Conservation (phyloP, 35 echinoderm and acorn worm species). For the Stichopus chloronotus region DNA sequence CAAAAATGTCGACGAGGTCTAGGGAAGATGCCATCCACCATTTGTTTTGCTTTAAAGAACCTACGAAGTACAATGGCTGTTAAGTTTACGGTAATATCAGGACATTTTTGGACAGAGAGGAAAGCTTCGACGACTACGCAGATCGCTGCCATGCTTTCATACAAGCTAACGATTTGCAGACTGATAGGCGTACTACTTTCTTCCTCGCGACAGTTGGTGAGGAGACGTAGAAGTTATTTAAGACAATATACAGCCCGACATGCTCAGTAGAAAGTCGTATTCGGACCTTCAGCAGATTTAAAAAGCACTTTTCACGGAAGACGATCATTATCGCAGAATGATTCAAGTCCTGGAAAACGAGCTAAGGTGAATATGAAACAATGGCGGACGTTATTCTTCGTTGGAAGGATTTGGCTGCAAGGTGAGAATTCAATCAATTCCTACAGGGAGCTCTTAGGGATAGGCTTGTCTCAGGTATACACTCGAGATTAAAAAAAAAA, state of each 20-base stretch:
- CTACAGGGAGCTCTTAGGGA: background rate
- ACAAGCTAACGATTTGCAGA: slow-evolving; percentile 4
- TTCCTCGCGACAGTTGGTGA: slow-evolving; percentile 19
- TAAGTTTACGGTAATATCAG: slow-evolving; percentile 36
- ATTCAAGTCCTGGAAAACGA: slow-evolving; percentile 13
- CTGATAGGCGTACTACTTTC: background rate
- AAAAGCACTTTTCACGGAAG: slow-evolving; percentile 21
- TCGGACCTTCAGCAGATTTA: background rate
- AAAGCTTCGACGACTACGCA: slow-evolving; percentile 21
- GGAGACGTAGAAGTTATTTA: slow-evolving; percentile 9
- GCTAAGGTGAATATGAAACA: background rate
- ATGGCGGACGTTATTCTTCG: background rate
- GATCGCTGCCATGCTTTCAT: slow-evolving; percentile 30
- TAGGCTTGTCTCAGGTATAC: background rate
- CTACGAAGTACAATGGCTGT: background rate
- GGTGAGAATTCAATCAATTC: slow-evolving; percentile 3
- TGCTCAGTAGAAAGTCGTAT: background rate
- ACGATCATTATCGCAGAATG: background rate
- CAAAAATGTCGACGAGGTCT: slow-evolving; percentile 27
- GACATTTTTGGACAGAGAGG: background rate
- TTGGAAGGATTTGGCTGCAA: background rate
- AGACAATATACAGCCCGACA: slow-evolving; percentile 20
- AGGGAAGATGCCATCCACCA: background rate
- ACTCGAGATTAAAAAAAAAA: background rate
- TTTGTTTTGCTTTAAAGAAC: background rate